These are phyloP conservation scores for Caenorhabditis afra DNA, from an alignment of 2,888 invertebrate genomes.

Conservation along the genomic window DNA sequence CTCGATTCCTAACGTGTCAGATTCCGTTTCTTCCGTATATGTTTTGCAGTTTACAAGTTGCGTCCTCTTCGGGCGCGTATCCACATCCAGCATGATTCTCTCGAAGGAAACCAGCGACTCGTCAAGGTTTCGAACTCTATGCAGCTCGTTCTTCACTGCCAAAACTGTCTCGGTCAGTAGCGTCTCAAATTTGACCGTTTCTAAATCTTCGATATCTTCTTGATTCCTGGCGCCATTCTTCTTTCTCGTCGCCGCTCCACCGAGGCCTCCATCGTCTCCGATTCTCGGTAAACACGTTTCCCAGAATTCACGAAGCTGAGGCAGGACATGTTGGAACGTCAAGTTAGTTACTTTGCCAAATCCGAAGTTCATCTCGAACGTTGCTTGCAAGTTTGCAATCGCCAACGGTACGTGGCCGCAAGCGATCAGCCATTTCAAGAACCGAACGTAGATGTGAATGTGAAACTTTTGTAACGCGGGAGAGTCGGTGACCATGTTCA, in stretches of 20 bases:
- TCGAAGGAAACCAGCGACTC: conserved; percentile 34
- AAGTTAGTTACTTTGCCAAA: too few relatives aligned
- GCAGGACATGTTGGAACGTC: not conserved
- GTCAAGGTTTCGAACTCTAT: not conserved
- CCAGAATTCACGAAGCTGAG: conserved; percentile 20
- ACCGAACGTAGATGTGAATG: conserved; percentile 27
- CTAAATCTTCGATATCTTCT: too few relatives aligned
- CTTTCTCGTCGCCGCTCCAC: not conserved
- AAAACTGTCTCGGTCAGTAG: not conserved
- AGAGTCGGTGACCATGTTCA: conserved; percentile 2
- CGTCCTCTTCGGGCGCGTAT: conserved; percentile 32
- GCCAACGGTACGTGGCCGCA: conserved; percentile 19
- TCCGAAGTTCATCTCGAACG: conserved; percentile 43
- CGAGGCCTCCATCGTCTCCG: conserved; percentile 22
- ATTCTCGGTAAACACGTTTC: conserved; percentile 30
- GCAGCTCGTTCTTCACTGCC: not conserved
- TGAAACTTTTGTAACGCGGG: conserved; percentile 14
- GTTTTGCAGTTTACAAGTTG: not conserved
- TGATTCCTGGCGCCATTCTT: not conserved
- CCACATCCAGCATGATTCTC: conserved; percentile 33
- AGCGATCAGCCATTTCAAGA: conserved; percentile 37
- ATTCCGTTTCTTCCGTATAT: not conserved
- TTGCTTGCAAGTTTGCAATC: conserved; percentile 45
- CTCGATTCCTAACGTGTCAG: not conserved
- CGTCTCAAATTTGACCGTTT: too few relatives aligned